Evolutionary conservation across 2,113 vertebrate genomes (phyloP).

Genomic region (pig (Sus scrofa)): DNA sequence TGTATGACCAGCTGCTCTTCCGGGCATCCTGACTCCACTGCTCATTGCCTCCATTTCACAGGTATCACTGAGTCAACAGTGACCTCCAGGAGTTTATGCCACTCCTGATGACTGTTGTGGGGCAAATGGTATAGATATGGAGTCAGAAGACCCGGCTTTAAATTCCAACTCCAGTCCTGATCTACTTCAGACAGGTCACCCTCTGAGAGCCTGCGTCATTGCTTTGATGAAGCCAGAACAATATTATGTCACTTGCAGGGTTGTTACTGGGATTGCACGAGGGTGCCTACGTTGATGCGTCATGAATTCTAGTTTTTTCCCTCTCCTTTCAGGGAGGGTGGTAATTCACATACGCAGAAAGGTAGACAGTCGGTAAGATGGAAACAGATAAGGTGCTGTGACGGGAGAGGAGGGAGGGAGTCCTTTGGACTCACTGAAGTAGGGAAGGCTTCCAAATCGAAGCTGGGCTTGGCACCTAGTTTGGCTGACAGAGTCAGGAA

Average conservation of each 20-base stretch:
- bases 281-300: neutral
- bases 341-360: too few species aligned
- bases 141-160: neutral
- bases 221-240: neutral
- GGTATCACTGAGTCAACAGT: accelerated
- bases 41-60: neutral
- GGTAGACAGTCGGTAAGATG: neutral
- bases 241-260: accelerated
- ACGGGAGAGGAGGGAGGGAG: neutral
- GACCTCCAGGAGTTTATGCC: neutral
- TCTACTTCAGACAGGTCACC: neutral
- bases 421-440: neutral
- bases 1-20: neutral
- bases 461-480: neutral
- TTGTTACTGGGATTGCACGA: too few species aligned
- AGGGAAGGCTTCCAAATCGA: neutral
- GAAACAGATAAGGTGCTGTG: neutral
- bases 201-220: neutral
- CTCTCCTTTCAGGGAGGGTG: neutral
- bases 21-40: accelerated
- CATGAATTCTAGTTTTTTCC: too few species aligned
- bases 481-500: neutral
- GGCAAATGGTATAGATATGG: accelerated
- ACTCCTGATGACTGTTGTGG: accelerated
- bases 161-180: neutral